These are phyloP conservation scores for Aplidium turbinatum DNA, from an alignment of 23 tunicate species.

Conservation along the genomic window DNA sequence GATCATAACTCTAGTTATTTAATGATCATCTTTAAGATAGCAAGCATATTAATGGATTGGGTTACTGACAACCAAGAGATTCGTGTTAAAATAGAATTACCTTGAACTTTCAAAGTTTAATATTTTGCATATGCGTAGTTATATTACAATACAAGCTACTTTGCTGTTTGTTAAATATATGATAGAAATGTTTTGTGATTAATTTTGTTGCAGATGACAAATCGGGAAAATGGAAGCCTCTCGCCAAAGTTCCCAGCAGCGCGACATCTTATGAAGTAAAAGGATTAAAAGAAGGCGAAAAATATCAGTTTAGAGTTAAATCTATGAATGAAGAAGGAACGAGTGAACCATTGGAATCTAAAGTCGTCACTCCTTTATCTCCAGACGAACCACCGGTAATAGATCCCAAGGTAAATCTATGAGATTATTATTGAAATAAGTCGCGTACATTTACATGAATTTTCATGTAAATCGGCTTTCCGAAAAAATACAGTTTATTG, in stretches of 20 bases:
- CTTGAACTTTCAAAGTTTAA: no score
- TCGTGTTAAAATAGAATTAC: no score
- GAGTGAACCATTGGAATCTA: conserved; percentile 79
- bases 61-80: no score
- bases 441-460: no score
- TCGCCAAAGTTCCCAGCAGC: conserved; percentile 50
- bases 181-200: neutral
- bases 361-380: conserved; percentile 62
- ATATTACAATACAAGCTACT: no score
- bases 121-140: no score
- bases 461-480: no score
- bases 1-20: neutral
- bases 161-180: no score
- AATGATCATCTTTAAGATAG: neutral
- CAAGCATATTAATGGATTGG: no score
- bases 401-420: conserved; percentile 71
- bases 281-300: conserved; percentile 67
- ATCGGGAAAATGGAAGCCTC: conserved; percentile 67
- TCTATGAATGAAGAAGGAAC: conserved; percentile 74
- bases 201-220: conserved; percentile 6
- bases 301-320: conserved; percentile 77
- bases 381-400: conserved; percentile 74
- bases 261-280: conserved; percentile 46
- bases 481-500: no score
- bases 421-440: no score